Base-by-base conservation (phyloP, 1,140 invertebrate genomes). In the Monochamus saltuarius region DNA sequence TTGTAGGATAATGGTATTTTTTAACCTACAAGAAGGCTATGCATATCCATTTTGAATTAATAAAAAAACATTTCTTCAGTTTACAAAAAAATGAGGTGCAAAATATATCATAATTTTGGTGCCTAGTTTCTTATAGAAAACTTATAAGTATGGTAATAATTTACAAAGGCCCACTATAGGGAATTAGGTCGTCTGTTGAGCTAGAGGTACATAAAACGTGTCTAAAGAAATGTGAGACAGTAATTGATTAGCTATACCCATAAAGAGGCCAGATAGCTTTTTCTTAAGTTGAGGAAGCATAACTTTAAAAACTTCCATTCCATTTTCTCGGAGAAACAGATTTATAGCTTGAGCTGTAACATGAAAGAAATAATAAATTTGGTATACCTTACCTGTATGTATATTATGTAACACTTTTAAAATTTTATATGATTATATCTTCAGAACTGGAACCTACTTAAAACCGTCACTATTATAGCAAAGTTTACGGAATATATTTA, bases 341-440 rank as follows among this genome's bases (percentile, higher is more conserved):
- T 89, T 89, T 1, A 84, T 89, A 11, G 87, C 87, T 75, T 89
- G 85, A 59, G 83, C 87, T 89, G 67, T 14, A 83, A 81, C 56
- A 55, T 59, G 62, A 51, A 56, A 35, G 16, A 47, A 16, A 3
- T 40, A 40, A 14, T 2, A 40, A 40, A 40, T 40, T n/a, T 40
- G 14, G 37, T 8, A 38, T 8, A 8, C n/a, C 37, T 8, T 8
- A 38, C 7, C 7, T 8, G n/a, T 38, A 38, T n/a, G 37, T 38
- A 38, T 38, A 8, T 38, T 8, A 38, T 38, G n/a, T 38, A 8
- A 38, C n/a, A 38, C 7, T n/a, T 8, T 8, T 7, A 8, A 38
- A 8, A 38, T 38, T 38, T 38, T 38, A n/a, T 38, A 38, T 38
- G 37, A 38, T 38, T 38, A 8, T 38, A 38, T 8, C 7, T 38